Evolutionary conservation across 2,797 vertebrate species (phyloP), one percentile per base, ranked within the genome.

Genomic region (Apogon talboti): DNA sequence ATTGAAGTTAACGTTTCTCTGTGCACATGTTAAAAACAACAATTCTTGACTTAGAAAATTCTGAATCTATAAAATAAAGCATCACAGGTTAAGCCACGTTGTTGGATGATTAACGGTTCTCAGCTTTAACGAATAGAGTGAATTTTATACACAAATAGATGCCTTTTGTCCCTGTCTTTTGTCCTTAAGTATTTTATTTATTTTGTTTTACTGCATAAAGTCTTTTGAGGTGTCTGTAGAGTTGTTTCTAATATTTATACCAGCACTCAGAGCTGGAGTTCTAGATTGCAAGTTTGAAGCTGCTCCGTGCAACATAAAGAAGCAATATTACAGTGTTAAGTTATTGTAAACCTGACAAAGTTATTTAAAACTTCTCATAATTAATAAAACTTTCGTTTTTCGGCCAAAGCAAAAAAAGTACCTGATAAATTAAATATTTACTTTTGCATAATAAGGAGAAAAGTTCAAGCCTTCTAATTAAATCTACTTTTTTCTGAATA

Each of bases 391-490:
- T 21, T 2, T 5, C 3, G 24, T 28, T 28, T 28, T 28, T 28
- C 6, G 4, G 24, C 15, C 0, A 14, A 49, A 56, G 15, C 15
- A 28, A 28, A 13, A 16, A 30, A 51, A 33, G 7, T 19, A 6
- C 14, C 28, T 19, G 10, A 21, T 16, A 33, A 35, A 42, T 37
- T 4, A 37, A 30, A 1, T 7, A 2, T 37, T 44, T 8, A 13
- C 1, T 52, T 42, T 44, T 38, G 11, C 66, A 16, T 21, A 30
- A 56, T 60, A 11, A 40, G 7, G 66, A 19, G 38, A 16, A 7
- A 9, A 40, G 15, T 12, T 14, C 4, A 15, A 9, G 35, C 21
- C 11, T 6, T 43, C 2, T 10, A 9, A 3, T 12, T 35, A 0
- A 15, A 16, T 33, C 16, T n/a, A 6, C 14, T 28, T 41, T 7